Percentiles rank a stretch among this genome's conserved stretches.
phyloP scores from a whole-genome alignment of 2,797 vertebrate genomes.

The Gymnodraco acuticeps region DNA sequence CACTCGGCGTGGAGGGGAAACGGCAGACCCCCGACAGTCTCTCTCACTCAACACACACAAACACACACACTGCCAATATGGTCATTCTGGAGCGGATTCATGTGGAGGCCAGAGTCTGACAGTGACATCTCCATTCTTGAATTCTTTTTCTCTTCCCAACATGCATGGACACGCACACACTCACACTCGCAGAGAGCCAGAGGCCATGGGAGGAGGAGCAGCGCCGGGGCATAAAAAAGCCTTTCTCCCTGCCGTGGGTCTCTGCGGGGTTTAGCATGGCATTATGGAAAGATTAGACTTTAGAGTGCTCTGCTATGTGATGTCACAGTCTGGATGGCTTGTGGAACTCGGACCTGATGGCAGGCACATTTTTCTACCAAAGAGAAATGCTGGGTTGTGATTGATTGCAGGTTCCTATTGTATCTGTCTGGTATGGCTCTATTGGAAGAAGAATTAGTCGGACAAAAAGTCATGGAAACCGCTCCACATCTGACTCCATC shows the following conservation, averaged over 20 bases:
- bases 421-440: conserved; percentile 79
- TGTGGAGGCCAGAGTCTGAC: conserved; percentile 80
- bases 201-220: conserved; percentile 78
- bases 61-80: conserved; percentile 76
- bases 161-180: conserved; percentile 63
- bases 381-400: conserved; percentile 74
- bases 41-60: conserved; percentile 56
- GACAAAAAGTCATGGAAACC: conserved; percentile 78
- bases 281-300: conserved; percentile 84
- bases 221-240: conserved; percentile 67
- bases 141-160: conserved; percentile 76
- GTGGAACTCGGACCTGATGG: conserved; percentile 75
- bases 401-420: conserved; percentile 84
- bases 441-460: conserved; percentile 81
- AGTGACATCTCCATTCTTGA: conserved; percentile 85
- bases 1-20: conserved; percentile 69
- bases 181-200: conserved; percentile 56
- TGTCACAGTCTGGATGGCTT: conserved; percentile 78
- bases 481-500: conserved; percentile 84
- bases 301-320: conserved; percentile 79
- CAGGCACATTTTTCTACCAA: conserved; percentile 68
- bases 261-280: conserved; percentile 80
- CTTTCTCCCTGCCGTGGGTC: conserved; percentile 73
- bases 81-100: conserved; percentile 76
- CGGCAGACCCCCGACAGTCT: conserved; percentile 65